Percentiles rank a stretch among this genome's conserved stretches.
Evolutionary conservation across 2,888 invertebrate genomes (phyloP).

Genomic region (Ctena decussata): DNA sequence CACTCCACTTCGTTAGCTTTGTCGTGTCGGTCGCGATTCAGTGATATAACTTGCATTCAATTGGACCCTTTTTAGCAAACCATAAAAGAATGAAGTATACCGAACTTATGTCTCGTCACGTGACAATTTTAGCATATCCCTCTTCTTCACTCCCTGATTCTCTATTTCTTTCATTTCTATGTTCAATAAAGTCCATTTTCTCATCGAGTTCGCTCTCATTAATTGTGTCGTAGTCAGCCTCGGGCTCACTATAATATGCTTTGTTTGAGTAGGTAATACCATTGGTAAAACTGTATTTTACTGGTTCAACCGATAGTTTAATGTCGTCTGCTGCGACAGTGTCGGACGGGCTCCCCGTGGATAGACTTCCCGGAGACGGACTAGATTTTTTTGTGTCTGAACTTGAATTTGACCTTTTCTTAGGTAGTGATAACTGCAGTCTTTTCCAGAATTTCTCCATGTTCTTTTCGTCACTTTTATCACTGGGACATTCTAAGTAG

Average conservation of each 20-base stretch:
- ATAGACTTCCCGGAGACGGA: no score
- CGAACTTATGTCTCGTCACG: no score
- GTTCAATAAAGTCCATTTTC: no score
- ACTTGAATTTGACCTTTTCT: slow-evolving; percentile 39
- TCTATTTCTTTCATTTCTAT: no score
- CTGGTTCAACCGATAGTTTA: neutral
- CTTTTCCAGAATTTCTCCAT: slow-evolving; percentile 74
- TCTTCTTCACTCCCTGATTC: no score
- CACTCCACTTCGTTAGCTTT: no score
- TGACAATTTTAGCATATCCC: neutral
- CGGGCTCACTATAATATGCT: neutral
- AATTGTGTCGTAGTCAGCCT: slow-evolving; percentile 1
- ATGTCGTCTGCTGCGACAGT: neutral
- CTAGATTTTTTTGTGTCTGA: neutral
- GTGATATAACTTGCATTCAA: no score
- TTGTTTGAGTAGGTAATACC: neutral
- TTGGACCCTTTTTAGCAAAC: no score
- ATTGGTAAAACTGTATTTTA: neutral
- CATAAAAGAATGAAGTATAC: no score
- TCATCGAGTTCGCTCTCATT: neutral
- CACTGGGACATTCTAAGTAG: slow-evolving; percentile 72
- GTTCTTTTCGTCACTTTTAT: slow-evolving; percentile 55
- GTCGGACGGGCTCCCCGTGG: neutral
- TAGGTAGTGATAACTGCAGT: slow-evolving; percentile 71
- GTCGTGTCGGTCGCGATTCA: no score